A percentile compares a stretch with the other conserved stretches of the same genome.
Evolutionary conservation across 2,797 vertebrate genomes (phyloP).

Genomic region (Parotocinclus haroldoi): DNA sequence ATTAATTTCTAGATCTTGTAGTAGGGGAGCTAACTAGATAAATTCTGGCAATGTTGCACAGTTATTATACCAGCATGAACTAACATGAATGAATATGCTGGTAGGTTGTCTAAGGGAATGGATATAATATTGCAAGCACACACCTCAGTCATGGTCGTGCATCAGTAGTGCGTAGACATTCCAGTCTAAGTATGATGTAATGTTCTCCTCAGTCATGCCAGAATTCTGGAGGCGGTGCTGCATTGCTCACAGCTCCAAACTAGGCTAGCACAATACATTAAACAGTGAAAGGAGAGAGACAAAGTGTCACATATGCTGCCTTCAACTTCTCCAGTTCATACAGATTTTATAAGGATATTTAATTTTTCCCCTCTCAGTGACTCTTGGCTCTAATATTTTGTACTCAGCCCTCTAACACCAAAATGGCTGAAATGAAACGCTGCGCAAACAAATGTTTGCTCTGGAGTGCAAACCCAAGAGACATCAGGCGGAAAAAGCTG

Average conservation of each 20-base stretch:
- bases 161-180: constrained; percentile 14
- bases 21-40: no score
- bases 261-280: constrained; percentile 38
- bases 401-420: constrained; percentile 34
- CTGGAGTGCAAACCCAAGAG: constrained; percentile 74
- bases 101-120: no score
- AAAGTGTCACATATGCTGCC: neutral
- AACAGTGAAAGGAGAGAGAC: constrained; percentile 9
- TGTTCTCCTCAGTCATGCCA: constrained; percentile 32
- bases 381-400: constrained; percentile 36
- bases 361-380: constrained; percentile 24
- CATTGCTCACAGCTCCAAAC: constrained; percentile 42
- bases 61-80: no score
- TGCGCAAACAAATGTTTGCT: constrained; percentile 89
- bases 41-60: no score
- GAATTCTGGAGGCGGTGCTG: constrained; percentile 30
- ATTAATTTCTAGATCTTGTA: no score
- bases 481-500: constrained; percentile 61
- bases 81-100: no score
- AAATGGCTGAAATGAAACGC: constrained; percentile 65
- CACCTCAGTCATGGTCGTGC: no score
- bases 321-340: constrained; percentile 4
- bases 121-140: no score
- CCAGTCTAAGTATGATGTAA: constrained; percentile 35
- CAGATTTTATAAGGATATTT: neutral